A percentile compares a stretch with the other conserved stretches of the same genome.
These are phyloP conservation scores for Plutomurus gul DNA, from an alignment of 1,140 invertebrate species.

Conservation along the genomic window DNA sequence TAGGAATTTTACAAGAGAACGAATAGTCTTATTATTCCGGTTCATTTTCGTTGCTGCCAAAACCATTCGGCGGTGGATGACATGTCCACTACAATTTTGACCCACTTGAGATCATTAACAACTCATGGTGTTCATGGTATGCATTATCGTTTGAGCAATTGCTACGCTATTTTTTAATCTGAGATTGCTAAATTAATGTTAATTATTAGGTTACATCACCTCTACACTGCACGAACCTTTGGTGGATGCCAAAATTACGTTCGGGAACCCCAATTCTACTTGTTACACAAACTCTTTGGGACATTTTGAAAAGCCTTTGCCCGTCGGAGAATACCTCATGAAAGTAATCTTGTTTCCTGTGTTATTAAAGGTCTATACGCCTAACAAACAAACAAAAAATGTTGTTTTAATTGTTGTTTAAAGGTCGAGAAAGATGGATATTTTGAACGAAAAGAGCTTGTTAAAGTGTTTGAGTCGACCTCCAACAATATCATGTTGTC, in stretches of 20 bases:
- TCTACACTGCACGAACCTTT: slow-evolving; percentile 64
- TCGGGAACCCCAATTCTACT: slow-evolving; percentile 59
- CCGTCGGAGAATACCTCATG: slow-evolving; percentile 63
- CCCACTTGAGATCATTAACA: slow-evolving; percentile 1
- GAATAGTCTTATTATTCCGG: slow-evolving; percentile 34
- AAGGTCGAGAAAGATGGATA: slow-evolving; percentile 58
- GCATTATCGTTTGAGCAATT: too few species aligned
- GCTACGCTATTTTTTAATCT: too few species aligned
- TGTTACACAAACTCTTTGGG: slow-evolving; percentile 62
- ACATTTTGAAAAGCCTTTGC: slow-evolving; percentile 64
- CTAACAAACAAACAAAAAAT: too few species aligned
- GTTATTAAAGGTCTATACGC: background rate
- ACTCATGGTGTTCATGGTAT: slow-evolving; percentile 47
- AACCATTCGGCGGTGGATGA: slow-evolving; percentile 26
- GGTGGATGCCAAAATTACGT: slow-evolving; percentile 62
- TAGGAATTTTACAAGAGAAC: slow-evolving; percentile 36
- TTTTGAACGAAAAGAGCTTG: slow-evolving; percentile 61
- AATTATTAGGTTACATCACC: slow-evolving; percentile 41
- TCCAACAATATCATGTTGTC: slow-evolving; percentile 68
- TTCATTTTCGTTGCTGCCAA: slow-evolving; percentile 36
- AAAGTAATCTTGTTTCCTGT: slow-evolving; percentile 51
- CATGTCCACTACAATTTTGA: background rate
- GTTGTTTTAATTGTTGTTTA: background rate
- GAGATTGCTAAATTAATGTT: too few species aligned
- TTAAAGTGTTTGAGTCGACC: slow-evolving; percentile 59